These are phyloP conservation scores for Dolichomitus sp. DNA, from an alignment of 2,888 invertebrate species.

Conservation along the genomic window DNA sequence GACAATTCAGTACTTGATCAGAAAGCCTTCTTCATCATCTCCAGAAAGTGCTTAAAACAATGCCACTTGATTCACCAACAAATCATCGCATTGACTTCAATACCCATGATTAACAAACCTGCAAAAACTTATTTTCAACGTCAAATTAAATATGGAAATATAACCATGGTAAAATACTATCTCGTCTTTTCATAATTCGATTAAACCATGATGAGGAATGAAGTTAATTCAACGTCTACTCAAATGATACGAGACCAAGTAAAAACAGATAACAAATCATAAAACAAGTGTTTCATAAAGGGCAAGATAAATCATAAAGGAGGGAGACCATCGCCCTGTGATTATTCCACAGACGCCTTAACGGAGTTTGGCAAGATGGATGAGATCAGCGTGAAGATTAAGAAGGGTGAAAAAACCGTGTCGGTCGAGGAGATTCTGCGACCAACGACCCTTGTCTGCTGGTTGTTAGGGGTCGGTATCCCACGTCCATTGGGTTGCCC, in stretches of 20 bases:
- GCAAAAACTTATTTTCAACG: background rate
- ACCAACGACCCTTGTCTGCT: conserved; percentile 74
- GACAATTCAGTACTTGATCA: background rate
- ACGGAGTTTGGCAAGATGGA: conserved; percentile 68
- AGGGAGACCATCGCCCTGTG: background rate
- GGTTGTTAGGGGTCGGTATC: conserved; percentile 77
- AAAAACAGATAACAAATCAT: background rate
- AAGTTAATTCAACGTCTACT: background rate
- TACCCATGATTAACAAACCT: background rate
- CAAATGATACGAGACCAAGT: background rate
- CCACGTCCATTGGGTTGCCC: conserved; percentile 70
- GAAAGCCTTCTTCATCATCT: background rate
- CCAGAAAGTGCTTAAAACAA: background rate
- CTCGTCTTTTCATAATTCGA: background rate
- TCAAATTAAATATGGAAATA: background rate
- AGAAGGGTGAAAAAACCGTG: conserved; percentile 53
- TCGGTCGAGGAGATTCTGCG: conserved; percentile 71
- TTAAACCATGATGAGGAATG: background rate
- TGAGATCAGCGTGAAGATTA: conserved; percentile 70
- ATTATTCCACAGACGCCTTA: background rate
- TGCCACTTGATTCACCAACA: background rate
- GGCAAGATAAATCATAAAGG: background rate
- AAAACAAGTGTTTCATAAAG: background rate
- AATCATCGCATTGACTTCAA: background rate
- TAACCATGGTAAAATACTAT: background rate